phyloP scores from a whole-genome alignment of 2,888 invertebrate genomes.

The Leptopilina syphax region DNA sequence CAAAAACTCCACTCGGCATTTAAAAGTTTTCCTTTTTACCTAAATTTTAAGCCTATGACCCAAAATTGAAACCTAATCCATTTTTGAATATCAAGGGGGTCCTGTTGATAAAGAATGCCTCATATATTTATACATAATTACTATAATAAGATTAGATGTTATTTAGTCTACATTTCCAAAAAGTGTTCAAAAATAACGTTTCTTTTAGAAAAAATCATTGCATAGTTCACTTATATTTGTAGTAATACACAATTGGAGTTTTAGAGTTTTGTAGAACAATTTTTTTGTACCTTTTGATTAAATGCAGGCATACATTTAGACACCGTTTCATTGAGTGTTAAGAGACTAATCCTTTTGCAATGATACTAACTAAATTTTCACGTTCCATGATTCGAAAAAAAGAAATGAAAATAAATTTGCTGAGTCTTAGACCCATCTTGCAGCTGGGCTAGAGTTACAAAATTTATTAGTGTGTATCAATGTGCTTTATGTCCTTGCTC shows the following conservation, averaged over 20 bases:
- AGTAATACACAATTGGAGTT: slow-evolving; percentile 23
- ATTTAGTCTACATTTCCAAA: no score
- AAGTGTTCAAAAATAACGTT: no score
- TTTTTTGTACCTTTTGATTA: slow-evolving; percentile 65
- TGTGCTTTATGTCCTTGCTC: slow-evolving; percentile 77
- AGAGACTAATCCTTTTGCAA: slow-evolving; percentile 70
- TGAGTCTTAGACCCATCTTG: slow-evolving; percentile 66
- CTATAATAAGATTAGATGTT: no score
- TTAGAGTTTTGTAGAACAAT: slow-evolving; percentile 28
- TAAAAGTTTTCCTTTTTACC: no score
- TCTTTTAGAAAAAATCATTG: slow-evolving; percentile 1
- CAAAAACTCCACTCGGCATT: no score
- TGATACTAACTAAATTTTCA: slow-evolving; percentile 69
- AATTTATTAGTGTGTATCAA: slow-evolving; percentile 75
- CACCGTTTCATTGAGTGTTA: slow-evolving; percentile 67
- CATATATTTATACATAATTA: no score
- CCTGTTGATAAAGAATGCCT: no score
- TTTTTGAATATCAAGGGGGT: no score
- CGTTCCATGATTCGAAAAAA: slow-evolving; percentile 49
- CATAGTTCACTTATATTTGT: slow-evolving; percentile 7
- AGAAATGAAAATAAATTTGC: slow-evolving; percentile 51
- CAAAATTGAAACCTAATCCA: no score
- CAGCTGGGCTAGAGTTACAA: slow-evolving; percentile 70
- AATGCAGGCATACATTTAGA: slow-evolving; percentile 71
- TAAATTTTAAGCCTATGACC: no score